phyloP scores from a whole-genome alignment of 2,113 vertebrate genomes.

The Tachycineta bicolor region DNA sequence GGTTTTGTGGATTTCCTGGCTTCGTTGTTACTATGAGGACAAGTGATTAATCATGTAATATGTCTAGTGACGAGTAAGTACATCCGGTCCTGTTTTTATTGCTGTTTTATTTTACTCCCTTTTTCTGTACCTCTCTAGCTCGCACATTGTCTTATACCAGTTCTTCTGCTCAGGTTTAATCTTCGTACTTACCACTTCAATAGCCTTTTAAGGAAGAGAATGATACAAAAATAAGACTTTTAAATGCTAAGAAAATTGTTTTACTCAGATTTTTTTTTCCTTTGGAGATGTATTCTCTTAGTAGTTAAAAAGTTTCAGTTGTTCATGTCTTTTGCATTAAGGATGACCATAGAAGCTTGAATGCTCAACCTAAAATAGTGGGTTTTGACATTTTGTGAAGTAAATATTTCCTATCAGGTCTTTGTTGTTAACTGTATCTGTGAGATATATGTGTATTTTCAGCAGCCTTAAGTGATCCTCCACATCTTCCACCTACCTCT shows the following conservation, averaged over 20 bases:
- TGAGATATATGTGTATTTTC: neutral
- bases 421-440: neutral
- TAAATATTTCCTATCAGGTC: neutral
- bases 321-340: neutral
- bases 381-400: neutral
- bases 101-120: neutral
- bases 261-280: neutral
- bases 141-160: neutral
- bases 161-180: neutral
- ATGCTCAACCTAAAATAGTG: neutral
- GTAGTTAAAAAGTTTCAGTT: neutral
- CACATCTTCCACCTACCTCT: neutral
- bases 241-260: neutral
- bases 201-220: neutral
- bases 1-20: constrained; percentile 70
- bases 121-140: neutral
- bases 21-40: constrained; percentile 47
- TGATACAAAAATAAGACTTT: neutral
- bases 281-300: neutral
- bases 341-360: neutral
- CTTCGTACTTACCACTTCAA: neutral
- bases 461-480: neutral
- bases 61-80: constrained; percentile 36
- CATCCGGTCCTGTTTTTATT: constrained; percentile 23
- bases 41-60: constrained; percentile 63